Conservation (phyloP, 2,888 invertebrate genomes). For the Drosophila mercatorum region DNA sequence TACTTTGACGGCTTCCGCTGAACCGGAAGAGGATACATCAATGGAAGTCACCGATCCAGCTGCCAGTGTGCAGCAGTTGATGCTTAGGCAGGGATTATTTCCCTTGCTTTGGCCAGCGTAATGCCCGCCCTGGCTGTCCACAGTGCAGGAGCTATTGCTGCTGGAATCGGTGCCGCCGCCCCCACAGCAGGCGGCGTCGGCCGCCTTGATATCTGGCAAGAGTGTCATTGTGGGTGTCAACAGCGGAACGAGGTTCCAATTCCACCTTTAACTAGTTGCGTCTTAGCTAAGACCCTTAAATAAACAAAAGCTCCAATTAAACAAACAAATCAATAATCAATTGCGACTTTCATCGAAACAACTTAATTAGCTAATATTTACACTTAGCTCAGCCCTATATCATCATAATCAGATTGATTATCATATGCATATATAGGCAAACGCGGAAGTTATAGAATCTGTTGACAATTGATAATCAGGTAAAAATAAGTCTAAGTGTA, state of each 20-base stretch:
- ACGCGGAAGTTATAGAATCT: background rate
- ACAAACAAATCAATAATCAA: background rate
- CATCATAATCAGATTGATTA: background rate
- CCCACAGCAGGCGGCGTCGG: conserved; percentile 61
- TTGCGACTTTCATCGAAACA: background rate
- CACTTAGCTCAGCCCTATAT: background rate
- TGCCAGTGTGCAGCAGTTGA: conserved; percentile 79
- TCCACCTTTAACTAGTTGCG: conserved; percentile 14
- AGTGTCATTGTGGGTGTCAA: conserved; percentile 68
- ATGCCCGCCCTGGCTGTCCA: conserved; percentile 30
- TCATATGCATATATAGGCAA: background rate
- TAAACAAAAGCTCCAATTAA: conserved; percentile 12
- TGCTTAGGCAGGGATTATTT: conserved; percentile 49
- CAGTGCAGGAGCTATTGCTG: conserved; percentile 48
- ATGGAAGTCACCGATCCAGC: conserved; percentile 81
- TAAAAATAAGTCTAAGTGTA: too few species aligned
- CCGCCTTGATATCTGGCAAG: conserved; percentile 80
- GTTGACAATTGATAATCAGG: background rate
- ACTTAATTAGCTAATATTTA: background rate
- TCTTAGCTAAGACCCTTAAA: conserved; percentile 9
- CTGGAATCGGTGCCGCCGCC: conserved; percentile 57
- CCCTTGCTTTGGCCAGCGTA: conserved; percentile 29
- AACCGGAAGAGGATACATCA: conserved; percentile 63
- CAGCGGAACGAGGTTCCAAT: conserved; percentile 6
- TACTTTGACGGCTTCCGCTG: conserved; percentile 54